Conservation (phyloP, 1,140 invertebrate genomes). For the Macrocentrus cingulum region DNA sequence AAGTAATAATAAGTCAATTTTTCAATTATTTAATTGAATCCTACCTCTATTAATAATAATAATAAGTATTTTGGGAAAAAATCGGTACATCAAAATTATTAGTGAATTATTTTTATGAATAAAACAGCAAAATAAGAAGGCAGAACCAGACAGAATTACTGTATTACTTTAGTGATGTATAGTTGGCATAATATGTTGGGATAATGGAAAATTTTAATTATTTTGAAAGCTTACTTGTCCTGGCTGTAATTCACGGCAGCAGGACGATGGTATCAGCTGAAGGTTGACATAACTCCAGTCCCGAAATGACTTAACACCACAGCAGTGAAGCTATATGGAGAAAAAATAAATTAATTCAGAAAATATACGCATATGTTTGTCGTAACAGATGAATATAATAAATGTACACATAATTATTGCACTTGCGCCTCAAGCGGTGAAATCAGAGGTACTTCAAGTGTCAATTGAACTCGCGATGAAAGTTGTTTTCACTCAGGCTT, state of each 20-base stretch:
- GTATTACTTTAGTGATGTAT: no score
- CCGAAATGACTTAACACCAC: conserved; percentile 72
- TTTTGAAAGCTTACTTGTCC: conserved; percentile 58
- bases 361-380: neutral
- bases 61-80: no score
- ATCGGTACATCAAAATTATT: no score
- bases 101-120: no score
- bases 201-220: conserved; percentile 19
- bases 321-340: conserved; percentile 73
- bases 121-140: no score
- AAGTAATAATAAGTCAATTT: no score
- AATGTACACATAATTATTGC: conserved; percentile 7
- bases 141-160: no score
- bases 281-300: conserved; percentile 69
- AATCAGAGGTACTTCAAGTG: conserved; percentile 12
- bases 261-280: conserved; percentile 75
- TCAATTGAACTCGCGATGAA: neutral
- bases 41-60: no score
- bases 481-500: conserved; percentile 4
- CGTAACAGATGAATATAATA: neutral
- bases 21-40: no score
- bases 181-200: neutral
- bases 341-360: neutral
- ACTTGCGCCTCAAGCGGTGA: conserved; percentile 6
- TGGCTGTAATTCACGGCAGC: conserved; percentile 69